Evolutionary conservation across 2,888 invertebrate species (phyloP).

Genomic region (Tenthredo distinguenda): DNA sequence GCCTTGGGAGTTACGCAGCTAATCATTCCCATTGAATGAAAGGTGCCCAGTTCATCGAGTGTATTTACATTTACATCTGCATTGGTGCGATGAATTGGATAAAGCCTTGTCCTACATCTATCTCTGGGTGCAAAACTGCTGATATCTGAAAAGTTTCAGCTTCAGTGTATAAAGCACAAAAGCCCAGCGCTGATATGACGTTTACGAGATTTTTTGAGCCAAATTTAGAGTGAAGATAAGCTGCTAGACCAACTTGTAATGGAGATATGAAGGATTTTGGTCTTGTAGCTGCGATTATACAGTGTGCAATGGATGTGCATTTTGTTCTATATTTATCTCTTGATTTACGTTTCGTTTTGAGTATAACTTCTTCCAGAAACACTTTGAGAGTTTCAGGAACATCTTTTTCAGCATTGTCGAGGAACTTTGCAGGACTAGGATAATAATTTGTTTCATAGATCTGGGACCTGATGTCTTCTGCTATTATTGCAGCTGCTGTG

Average conservation of each 20-base stretch:
- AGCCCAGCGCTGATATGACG: constrained; percentile 64
- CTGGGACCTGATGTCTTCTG: constrained; percentile 66
- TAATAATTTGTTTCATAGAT: constrained; percentile 64
- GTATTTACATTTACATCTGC: constrained; percentile 4
- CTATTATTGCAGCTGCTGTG: constrained; percentile 68
- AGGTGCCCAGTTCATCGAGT: background rate
- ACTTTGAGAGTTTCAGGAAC: constrained; percentile 63
- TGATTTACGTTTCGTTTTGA: constrained; percentile 34
- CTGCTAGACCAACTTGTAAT: constrained; percentile 65
- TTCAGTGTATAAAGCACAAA: constrained; percentile 57
- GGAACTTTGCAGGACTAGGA: constrained; percentile 42
- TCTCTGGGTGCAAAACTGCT: background rate
- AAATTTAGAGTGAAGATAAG: constrained; percentile 65
- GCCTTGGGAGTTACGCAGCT: constrained; percentile 1
- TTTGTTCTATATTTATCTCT: constrained; percentile 19
- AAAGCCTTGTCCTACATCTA: background rate
- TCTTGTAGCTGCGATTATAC: constrained; percentile 60
- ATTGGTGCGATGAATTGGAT: constrained; percentile 7
- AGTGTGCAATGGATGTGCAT: constrained; percentile 34
- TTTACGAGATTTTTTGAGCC: constrained; percentile 65
- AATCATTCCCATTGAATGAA: constrained; percentile 21
- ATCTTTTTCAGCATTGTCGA: constrained; percentile 25
- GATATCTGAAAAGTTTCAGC: constrained; percentile 59
- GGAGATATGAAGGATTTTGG: constrained; percentile 69
- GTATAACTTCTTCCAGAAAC: constrained; percentile 57